Conservation (phyloP, 2,113 vertebrate genomes). For the Etia nguti region DNA sequence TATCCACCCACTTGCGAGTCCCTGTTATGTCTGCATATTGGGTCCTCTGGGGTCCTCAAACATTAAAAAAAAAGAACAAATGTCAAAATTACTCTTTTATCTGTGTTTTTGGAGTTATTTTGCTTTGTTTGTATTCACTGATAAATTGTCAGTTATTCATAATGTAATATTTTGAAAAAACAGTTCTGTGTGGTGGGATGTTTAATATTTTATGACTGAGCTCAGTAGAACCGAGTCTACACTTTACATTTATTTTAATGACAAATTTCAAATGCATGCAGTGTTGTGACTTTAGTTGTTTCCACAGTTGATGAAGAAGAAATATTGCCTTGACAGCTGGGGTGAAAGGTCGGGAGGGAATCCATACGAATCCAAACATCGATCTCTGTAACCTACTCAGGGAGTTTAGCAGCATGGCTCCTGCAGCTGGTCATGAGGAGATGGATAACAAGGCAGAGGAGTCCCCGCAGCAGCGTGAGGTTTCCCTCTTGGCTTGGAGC, state of each 20-base stretch:
- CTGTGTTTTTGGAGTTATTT: neutral
- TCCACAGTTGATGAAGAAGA: neutral
- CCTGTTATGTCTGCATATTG: neutral
- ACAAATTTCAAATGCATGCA: neutral
- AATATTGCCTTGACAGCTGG: neutral
- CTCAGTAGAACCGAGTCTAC: neutral
- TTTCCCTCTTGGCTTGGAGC: neutral
- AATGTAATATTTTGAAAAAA: neutral
- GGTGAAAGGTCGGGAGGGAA: slow-evolving; percentile 33
- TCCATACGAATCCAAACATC: slow-evolving; percentile 31
- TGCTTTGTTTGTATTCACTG: neutral
- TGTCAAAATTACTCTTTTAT: neutral
- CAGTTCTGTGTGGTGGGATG: neutral
- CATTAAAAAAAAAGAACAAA: neutral
- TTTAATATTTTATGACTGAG: neutral
- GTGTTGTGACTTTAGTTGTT: neutral
- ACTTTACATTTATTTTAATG: neutral
- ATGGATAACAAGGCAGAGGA: neutral
- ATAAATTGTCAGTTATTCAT: neutral
- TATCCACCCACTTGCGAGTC: neutral
- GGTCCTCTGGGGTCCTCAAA: neutral
- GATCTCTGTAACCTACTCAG: slow-evolving; percentile 15
- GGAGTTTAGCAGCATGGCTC: slow-evolving; percentile 15
- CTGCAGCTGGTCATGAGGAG: slow-evolving; percentile 11
- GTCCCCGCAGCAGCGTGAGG: neutral